Percentiles rank a stretch among this genome's conserved stretches.
Conservation (phyloP, 1,140 invertebrate species). For the Panulirus ornatus region DNA sequence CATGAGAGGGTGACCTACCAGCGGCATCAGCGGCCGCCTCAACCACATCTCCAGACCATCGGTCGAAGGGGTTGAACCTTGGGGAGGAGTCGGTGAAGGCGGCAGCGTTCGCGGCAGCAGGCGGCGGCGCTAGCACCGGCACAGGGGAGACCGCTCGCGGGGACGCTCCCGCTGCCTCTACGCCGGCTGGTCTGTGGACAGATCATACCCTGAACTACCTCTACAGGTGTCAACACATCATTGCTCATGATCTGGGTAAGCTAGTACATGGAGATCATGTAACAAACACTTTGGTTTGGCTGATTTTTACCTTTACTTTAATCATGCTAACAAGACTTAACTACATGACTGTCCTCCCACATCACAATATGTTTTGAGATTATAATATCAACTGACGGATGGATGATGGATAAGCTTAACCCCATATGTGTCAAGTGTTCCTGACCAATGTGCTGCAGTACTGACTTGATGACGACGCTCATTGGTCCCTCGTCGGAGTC, state of each 20-base stretch:
- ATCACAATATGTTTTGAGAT: too few species aligned
- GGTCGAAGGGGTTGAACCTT: conserved; percentile 90
- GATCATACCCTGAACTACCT: too few species aligned
- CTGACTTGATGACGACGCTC: conserved; percentile 87
- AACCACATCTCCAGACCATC: conserved; percentile 81
- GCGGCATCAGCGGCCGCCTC: conserved; percentile 75
- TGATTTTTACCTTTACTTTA: too few species aligned
- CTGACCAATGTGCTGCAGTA: neutral
- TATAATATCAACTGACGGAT: too few species aligned
- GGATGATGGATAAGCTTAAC: neutral
- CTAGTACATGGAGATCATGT: too few species aligned
- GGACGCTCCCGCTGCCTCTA: conserved; percentile 59
- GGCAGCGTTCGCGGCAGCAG: conserved; percentile 77
- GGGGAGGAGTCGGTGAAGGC: conserved; percentile 80
- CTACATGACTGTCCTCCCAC: too few species aligned
- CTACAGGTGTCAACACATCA: too few species aligned
- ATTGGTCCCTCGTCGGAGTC: conserved; percentile 88
- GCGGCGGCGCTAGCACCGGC: conserved; percentile 87
- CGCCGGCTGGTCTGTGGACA: conserved; percentile 62
- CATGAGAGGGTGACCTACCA: conserved; percentile 21
- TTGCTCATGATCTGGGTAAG: too few species aligned
- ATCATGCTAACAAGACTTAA: too few species aligned
- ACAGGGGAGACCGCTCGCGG: conserved; percentile 69
- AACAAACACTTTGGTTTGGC: too few species aligned
- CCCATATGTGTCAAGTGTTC: neutral